Conservation (phyloP, 30 jellyfish, hydroid and myxozoan genomes). For the Morbakka virulenta region DNA sequence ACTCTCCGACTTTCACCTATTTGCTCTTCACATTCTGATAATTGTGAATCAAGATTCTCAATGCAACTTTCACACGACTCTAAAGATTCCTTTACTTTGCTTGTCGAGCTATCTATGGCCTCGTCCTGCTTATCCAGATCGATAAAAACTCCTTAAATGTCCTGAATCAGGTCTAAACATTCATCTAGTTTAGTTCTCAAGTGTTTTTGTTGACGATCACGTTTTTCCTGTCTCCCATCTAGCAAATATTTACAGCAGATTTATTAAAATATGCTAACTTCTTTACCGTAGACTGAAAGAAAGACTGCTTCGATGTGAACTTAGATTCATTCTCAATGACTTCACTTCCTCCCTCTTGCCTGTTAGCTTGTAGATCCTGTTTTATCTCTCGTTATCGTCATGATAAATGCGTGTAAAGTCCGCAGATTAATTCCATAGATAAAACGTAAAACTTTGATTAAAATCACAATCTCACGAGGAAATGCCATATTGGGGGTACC, state of each 20-base stretch:
- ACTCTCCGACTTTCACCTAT: background rate
- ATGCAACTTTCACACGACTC: conserved; percentile 28
- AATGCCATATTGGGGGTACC: conserved; percentile 66
- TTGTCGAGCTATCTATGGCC: conserved; percentile 37
- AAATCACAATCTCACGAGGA: background rate
- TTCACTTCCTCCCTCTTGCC: background rate
- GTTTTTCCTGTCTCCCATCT: background rate
- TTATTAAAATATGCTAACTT: conserved; percentile 28
- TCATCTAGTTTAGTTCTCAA: conserved; percentile 23
- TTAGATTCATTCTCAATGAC: background rate
- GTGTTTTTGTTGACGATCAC: conserved; percentile 18
- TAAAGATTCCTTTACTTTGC: background rate
- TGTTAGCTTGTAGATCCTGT: background rate
- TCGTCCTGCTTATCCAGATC: conserved; percentile 26
- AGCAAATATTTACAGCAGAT: conserved; percentile 1
- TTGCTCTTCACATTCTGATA: conserved; percentile 22
- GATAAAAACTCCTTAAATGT: conserved; percentile 34
- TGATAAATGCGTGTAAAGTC: background rate
- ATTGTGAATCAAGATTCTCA: background rate
- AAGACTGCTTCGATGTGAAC: background rate
- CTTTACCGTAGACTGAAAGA: conserved; percentile 8
- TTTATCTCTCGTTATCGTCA: conserved; percentile 48
- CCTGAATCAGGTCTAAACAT: conserved; percentile 32
- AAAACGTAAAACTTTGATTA: background rate
- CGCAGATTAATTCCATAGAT: conserved; percentile 12